Evolutionary conservation across 2,888 invertebrate species (phyloP).

Genomic region (Octonoba sinensis): DNA sequence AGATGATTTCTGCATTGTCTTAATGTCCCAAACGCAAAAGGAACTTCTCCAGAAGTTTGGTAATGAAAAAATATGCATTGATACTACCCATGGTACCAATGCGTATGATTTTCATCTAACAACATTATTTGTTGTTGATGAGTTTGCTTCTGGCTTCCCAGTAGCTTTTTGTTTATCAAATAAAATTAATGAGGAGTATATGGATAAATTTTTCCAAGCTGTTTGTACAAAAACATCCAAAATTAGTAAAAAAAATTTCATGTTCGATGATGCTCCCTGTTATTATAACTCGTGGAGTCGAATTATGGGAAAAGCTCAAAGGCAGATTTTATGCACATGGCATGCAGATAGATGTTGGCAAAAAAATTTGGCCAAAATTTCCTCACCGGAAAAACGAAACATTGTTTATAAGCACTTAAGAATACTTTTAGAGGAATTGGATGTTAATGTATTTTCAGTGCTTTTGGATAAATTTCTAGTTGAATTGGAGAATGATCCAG

Average conservation of each 20-base stretch:
- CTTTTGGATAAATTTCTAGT: background rate
- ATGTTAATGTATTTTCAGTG: background rate
- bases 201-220: constrained; percentile 20
- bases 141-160: constrained; percentile 31
- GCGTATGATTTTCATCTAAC: constrained; percentile 44
- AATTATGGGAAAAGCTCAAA: constrained; percentile 35
- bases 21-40: constrained; percentile 42
- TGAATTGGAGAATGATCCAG: background rate
- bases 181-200: background rate
- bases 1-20: constrained; percentile 25
- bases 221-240: constrained; percentile 1
- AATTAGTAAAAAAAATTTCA: constrained; percentile 38
- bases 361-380: constrained; percentile 14
- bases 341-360: constrained; percentile 44
- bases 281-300: constrained; percentile 63
- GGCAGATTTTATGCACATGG: constrained; percentile 56
- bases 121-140: constrained; percentile 39
- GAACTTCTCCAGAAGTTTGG: constrained; percentile 36
- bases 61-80: constrained; percentile 26
- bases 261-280: constrained; percentile 62
- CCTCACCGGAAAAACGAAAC: background rate
- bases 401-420: constrained; percentile 16
- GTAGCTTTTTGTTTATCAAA: constrained; percentile 25
- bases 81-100: too few relatives aligned
- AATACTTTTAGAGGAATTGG: constrained; percentile 5